Evolutionary conservation across 2,888 invertebrate genomes (phyloP).

Genomic region (Xanthia togata): DNA sequence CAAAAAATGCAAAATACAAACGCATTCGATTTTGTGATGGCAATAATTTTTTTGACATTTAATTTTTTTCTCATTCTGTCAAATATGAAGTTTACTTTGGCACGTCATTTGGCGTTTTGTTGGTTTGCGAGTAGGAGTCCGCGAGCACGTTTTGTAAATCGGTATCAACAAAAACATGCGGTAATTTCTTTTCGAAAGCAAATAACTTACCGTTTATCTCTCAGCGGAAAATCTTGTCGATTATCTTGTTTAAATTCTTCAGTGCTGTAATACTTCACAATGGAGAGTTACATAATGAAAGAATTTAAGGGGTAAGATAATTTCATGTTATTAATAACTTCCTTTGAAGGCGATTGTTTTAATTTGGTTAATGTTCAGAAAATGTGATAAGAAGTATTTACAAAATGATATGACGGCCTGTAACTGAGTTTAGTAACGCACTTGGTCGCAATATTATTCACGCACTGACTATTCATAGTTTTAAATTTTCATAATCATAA

Average conservation of each 20-base stretch:
- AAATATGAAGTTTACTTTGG: slow-evolving; percentile 44
- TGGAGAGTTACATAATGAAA: slow-evolving; percentile 84
- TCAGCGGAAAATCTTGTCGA: slow-evolving; percentile 24
- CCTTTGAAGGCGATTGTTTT: slow-evolving; percentile 67
- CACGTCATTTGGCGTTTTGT: slow-evolving; percentile 49
- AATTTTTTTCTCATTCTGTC: slow-evolving; percentile 10
- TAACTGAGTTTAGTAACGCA: slow-evolving; percentile 7
- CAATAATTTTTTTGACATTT: slow-evolving; percentile 25
- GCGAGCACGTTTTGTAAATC: slow-evolving; percentile 63
- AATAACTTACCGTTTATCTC: slow-evolving; percentile 20
- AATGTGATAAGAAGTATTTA: background rate
- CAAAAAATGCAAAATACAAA: background rate
- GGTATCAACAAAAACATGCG: slow-evolving; percentile 79
- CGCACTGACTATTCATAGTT: background rate
- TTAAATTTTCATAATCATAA: background rate
- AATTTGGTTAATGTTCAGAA: slow-evolving; percentile 67
- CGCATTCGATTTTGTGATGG: background rate
- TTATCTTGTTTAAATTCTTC: slow-evolving; percentile 34
- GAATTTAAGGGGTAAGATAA: slow-evolving; percentile 74
- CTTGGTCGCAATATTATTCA: slow-evolving; percentile 12
- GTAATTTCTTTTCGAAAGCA: slow-evolving; percentile 69
- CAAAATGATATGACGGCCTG: background rate
- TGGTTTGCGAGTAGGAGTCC: slow-evolving; percentile 38
- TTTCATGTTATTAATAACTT: slow-evolving; percentile 70
- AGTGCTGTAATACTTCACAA: slow-evolving; percentile 57